phyloP scores from a whole-genome alignment of 2,797 vertebrate species.

The Chrosomus eos region DNA sequence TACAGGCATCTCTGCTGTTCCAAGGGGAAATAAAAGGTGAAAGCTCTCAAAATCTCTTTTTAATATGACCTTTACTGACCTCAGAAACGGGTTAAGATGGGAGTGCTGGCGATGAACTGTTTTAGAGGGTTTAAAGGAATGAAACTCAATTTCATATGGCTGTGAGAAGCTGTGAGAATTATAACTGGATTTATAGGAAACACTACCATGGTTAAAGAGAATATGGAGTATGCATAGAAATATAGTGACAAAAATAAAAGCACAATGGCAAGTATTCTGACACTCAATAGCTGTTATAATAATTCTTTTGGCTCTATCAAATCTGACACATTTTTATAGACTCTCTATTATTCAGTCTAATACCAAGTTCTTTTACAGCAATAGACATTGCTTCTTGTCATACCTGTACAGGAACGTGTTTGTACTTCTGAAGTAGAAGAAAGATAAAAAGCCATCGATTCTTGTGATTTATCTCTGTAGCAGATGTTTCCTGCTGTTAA shows the following conservation, averaged over 20 bases:
- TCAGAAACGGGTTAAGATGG: conserved; percentile 28
- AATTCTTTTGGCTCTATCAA: conserved; percentile 1
- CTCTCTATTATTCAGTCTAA: not conserved
- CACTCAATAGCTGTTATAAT: not conserved
- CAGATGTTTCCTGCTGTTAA: conserved; percentile 33
- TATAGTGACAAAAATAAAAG: conserved; percentile 19
- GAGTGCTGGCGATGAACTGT: conserved; percentile 2
- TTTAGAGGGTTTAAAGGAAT: conserved; percentile 22
- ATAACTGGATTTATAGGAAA: conserved; percentile 30
- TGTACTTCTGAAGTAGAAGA: conserved; percentile 1
- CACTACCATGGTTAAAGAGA: conserved; percentile 1
- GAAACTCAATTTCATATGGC: conserved; percentile 21
- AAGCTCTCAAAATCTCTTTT: conserved; percentile 40
- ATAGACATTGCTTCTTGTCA: not conserved
- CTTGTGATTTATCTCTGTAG: not conserved
- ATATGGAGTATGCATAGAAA: not conserved
- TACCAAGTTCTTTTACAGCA: conserved; percentile 1
- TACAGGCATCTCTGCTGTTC: conserved; percentile 37
- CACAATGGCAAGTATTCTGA: conserved; percentile 14
- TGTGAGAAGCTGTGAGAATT: conserved; percentile 24
- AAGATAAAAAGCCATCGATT: conserved; percentile 39
- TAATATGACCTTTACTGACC: conserved; percentile 48
- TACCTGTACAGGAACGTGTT: conserved; percentile 26
- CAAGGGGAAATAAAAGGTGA: conserved; percentile 54
- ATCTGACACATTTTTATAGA: conserved; percentile 3